Evolutionary conservation across 2,113 vertebrate species (phyloP).

Genomic region (Artemisiospiza belli): DNA sequence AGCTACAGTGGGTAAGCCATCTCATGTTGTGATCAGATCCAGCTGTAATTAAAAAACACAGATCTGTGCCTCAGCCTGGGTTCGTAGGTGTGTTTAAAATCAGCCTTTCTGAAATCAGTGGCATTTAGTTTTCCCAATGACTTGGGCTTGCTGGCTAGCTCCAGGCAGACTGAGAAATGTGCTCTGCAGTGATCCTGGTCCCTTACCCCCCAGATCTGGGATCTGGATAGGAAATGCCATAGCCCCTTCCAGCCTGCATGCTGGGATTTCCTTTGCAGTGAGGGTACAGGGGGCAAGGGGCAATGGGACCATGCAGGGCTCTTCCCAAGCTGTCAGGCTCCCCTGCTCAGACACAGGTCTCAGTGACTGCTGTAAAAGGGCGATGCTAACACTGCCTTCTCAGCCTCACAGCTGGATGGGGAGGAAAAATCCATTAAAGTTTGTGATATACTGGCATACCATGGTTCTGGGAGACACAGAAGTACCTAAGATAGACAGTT

Average conservation of each 20-base stretch:
- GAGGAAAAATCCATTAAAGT: conserved; percentile 35
- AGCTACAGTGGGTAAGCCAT: neutral
- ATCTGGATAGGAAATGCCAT: neutral
- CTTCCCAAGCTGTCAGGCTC: neutral
- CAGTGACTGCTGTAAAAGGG: neutral
- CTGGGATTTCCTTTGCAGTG: neutral
- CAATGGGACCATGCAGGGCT: neutral
- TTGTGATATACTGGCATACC: conserved; percentile 7
- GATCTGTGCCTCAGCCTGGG: neutral
- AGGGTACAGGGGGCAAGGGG: neutral
- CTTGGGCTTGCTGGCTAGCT: neutral
- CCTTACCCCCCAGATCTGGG: neutral
- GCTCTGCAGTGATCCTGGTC: neutral
- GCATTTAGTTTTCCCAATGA: neutral
- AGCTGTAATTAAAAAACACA: neutral
- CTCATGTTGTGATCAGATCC: neutral
- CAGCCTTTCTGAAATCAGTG: neutral
- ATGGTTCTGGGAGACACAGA: conserved; percentile 36
- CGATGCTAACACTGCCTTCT: neutral
- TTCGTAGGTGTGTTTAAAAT: neutral
- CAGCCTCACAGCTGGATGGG: neutral
- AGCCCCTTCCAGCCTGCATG: neutral
- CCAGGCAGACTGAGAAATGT: neutral
- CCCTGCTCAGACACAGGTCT: neutral
- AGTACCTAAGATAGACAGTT: conserved; percentile 50